Conservation (phyloP, 2,113 vertebrate species). For the Carlito syrichta region DNA sequence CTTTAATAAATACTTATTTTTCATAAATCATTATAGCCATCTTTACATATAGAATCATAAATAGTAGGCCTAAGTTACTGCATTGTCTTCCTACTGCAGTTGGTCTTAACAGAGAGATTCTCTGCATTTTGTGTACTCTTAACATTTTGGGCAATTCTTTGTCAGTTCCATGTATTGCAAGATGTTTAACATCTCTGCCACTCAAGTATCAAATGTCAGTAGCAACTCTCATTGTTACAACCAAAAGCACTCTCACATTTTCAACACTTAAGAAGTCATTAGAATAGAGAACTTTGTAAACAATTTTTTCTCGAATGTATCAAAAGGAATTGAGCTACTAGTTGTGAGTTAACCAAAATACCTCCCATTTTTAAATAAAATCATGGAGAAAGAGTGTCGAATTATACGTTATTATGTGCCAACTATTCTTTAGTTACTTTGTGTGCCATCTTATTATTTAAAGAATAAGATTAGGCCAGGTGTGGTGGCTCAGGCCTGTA, state of each 20-base stretch:
- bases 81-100: background rate
- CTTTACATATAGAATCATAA: background rate
- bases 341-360: background rate
- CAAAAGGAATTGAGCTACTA: background rate
- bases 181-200: background rate
- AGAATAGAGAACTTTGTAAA: background rate
- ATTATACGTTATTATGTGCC: background rate
- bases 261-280: background rate
- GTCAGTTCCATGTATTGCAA: background rate
- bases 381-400: background rate
- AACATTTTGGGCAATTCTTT: background rate
- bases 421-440: background rate
- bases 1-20: slow-evolving; percentile 15
- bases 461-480: slow-evolving; percentile 5
- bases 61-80: background rate
- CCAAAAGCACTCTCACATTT: background rate
- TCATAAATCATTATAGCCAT: background rate
- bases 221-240: background rate
- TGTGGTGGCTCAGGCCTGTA: no score
- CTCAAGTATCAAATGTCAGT: background rate
- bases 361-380: background rate
- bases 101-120: background rate
- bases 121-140: background rate
- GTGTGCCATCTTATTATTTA: background rate
- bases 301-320: background rate